Evolutionary conservation across 2,113 vertebrate species (phyloP), one percentile per base, ranked within the genome.

Genomic region (Phaetusa simplex): DNA sequence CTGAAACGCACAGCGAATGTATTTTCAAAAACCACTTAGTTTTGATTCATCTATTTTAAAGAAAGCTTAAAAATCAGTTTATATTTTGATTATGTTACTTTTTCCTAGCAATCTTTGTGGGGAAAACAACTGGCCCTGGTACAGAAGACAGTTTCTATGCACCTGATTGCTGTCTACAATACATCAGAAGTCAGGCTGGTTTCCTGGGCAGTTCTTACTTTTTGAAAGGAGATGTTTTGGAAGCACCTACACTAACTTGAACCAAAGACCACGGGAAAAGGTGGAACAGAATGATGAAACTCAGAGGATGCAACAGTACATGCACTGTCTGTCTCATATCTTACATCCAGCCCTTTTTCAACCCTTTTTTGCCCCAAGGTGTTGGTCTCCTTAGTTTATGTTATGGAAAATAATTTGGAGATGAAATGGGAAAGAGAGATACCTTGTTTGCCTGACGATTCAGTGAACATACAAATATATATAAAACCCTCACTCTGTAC

Each of bases 1-100:
- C 80, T 95, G 93, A 97, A 97, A 96, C 47, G 45, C 91, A 96
- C 32, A 86, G 62, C 50, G 83, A 61, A 90, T 81, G 90, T 94
- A 74, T 74, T 95, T 97, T 79, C 67, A 84, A 97, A 96, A 50
- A 23, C 40, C 36, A 72, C 72, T 92, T 91, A 50, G 32, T 77
- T 96, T 85, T 94, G 74, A 96, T 84, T 91, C 86, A 55, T 18
- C 45, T 74, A 85, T 32, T 89, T 95, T 93, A 97, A 89, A 74
- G 19, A 47, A 72, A 82, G 27, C n/a, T 52, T 76, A 74, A 84
- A 78, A 29, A 65, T 95, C 30, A 88, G 34, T 62, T 95, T 73
- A 7, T 82, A 49, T 94, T 91, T 90, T 78, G 52, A 80, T 23
- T 52, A 50, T 52, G n/a, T 43, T 93, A 50, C 8, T 66, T 83